Conservation (phyloP, 2,797 vertebrate genomes). For the Cuniculus paca region DNA sequence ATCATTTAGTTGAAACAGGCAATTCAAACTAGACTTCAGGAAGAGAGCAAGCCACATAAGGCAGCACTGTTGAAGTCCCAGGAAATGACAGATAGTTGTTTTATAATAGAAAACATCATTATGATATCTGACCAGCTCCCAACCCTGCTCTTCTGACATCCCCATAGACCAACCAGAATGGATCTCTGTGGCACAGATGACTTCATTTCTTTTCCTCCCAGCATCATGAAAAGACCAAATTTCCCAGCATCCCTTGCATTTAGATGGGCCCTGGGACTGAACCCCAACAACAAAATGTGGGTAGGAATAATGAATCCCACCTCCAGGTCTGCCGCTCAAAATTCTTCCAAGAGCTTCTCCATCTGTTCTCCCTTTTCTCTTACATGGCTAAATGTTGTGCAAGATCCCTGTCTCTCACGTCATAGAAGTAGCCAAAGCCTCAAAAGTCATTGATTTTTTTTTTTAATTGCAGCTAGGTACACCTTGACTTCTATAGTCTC, state of each 20-base stretch:
- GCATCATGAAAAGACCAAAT: background rate
- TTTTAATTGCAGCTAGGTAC: background rate
- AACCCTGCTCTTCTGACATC: background rate
- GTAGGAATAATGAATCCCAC: background rate
- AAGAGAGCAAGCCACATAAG: background rate
- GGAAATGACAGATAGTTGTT: background rate
- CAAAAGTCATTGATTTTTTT: background rate
- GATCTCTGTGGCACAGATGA: background rate
- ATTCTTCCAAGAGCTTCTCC: background rate
- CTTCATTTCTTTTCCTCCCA: background rate
- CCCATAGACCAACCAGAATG: background rate
- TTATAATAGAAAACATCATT: background rate
- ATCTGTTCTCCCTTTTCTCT: background rate
- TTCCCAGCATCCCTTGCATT: background rate
- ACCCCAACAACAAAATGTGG: background rate
- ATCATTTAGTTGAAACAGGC: constrained; percentile 40
- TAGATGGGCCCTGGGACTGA: background rate
- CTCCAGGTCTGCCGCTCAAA: background rate
- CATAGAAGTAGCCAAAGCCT: background rate
- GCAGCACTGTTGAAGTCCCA: background rate
- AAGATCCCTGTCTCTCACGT: background rate
- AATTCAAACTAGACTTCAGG: constrained; percentile 23
- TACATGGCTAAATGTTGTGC: background rate
- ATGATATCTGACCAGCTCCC: background rate
- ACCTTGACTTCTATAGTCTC: background rate